Percentiles rank a stretch among this genome's conserved stretches.
Evolutionary conservation across 2,113 vertebrate species (phyloP).

Genomic region (Ondatra zibethicus): DNA sequence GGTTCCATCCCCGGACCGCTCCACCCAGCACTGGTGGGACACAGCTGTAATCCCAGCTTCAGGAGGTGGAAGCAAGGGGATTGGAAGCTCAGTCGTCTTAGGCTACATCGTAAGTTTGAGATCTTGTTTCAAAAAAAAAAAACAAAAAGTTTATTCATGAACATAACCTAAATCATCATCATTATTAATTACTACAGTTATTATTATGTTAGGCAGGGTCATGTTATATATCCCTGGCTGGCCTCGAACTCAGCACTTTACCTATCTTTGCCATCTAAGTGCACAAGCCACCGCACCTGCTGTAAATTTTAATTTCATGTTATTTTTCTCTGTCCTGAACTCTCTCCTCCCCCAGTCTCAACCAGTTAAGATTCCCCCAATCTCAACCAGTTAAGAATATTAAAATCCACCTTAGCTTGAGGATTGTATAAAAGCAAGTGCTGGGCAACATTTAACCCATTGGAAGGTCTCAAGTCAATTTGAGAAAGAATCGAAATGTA

Average conservation of each 20-base stretch:
- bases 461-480: constrained; percentile 19
- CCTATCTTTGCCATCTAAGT: not conserved
- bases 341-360: not conserved
- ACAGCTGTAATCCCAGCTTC: too few species aligned
- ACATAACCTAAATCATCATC: not conserved
- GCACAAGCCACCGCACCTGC: not conserved
- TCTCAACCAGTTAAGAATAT: constrained; percentile 6
- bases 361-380: not conserved
- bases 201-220: not conserved
- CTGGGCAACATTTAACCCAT: not conserved
- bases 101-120: too few species aligned
- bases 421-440: not conserved
- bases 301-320: constrained; percentile 9
- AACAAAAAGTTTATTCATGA: not conserved
- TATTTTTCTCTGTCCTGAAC: not conserved
- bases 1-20: not conserved
- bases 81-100: too few species aligned
- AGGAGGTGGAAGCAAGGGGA: too few species aligned
- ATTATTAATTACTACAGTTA: not conserved
- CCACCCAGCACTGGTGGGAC: not conserved
- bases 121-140: too few species aligned
- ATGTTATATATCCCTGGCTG: not conserved
- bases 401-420: not conserved
- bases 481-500: constrained; percentile 23
- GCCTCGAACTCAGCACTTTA: too few species aligned